A percentile compares a stretch with the other conserved stretches of the same genome.
Evolutionary conservation across 30 jellyfish, hydroid and myxozoan genomes (phyloP).

Genomic region (Turritopsis dohrnii): DNA sequence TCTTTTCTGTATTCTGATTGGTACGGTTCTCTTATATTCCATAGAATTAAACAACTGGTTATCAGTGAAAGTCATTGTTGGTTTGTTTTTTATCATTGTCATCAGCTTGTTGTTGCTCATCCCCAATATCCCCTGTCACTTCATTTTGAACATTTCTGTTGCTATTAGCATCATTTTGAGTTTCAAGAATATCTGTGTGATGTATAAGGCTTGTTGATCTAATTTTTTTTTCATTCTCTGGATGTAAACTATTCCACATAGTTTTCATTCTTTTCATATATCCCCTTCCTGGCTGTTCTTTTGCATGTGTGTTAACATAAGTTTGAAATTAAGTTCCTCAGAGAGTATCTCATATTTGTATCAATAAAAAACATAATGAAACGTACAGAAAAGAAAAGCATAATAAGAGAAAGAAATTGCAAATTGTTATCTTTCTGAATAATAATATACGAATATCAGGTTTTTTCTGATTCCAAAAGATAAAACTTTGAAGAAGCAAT

Average conservation of each 20-base stretch:
- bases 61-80: not conserved
- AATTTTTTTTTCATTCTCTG: not conserved
- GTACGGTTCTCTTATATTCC: no score
- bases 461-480: no score
- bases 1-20: no score
- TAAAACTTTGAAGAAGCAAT: no score
- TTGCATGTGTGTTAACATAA: not conserved
- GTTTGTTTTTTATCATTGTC: not conserved
- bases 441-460: no score
- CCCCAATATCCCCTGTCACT: not conserved
- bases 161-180: constrained; percentile 5
- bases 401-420: no score
- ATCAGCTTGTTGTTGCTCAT: not conserved
- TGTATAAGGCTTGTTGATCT: constrained; percentile 13
- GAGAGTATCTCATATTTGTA: no score
- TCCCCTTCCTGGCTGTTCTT: constrained; percentile 8
- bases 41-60: no score
- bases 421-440: no score
- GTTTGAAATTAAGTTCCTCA: no score
- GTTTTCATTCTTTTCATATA: constrained; percentile 1
- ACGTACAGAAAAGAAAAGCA: no score
- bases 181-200: constrained; percentile 16
- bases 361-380: no score
- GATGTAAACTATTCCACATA: constrained; percentile 8
- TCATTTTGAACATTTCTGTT: not conserved